Percentiles rank a stretch among this genome's conserved stretches.
phyloP scores from a whole-genome alignment of 2,888 invertebrate genomes.

The Macropis europaea region DNA sequence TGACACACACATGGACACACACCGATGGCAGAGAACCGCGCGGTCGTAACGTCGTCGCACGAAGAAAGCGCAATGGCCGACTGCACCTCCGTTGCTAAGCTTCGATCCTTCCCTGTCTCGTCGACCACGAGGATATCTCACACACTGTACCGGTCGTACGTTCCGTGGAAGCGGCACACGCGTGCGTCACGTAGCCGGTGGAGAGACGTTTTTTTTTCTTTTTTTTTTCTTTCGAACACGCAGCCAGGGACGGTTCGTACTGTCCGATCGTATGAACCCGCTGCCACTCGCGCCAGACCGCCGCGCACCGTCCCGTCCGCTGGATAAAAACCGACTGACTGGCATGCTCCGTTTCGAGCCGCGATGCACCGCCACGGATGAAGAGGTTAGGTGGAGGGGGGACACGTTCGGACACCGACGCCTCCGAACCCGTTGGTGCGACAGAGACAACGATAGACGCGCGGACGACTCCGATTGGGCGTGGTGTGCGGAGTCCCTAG shows the following conservation, averaged over 20 bases:
- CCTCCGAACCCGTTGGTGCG: neutral
- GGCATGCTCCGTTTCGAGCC: conserved; percentile 50
- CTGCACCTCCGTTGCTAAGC: conserved; percentile 55
- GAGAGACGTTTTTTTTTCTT: no score
- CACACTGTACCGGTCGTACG: conserved; percentile 8
- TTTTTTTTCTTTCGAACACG: conserved; percentile 38
- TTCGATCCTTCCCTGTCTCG: conserved; percentile 54
- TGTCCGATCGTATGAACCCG: conserved; percentile 49
- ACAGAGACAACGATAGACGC: conserved; percentile 47
- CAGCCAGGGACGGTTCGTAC: conserved; percentile 38
- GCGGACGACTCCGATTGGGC: conserved; percentile 60
- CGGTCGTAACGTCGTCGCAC: conserved; percentile 43
- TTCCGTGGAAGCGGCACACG: conserved; percentile 17
- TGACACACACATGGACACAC: conserved; percentile 49
- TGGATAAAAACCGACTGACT: conserved; percentile 66
- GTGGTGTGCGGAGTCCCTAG: conserved; percentile 60
- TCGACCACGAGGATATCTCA: conserved; percentile 49
- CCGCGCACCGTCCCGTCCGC: conserved; percentile 49
- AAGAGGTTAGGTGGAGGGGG: conserved; percentile 44
- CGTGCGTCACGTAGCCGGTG: conserved; percentile 18
- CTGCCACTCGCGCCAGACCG: conserved; percentile 50
- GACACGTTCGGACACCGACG: conserved; percentile 18
- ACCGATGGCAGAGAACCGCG: conserved; percentile 57
- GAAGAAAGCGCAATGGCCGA: conserved; percentile 73
- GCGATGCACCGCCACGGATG: conserved; percentile 40